Base-by-base conservation (phyloP, 2,797 vertebrate genomes). In the Moxostoma hubbsi region DNA sequence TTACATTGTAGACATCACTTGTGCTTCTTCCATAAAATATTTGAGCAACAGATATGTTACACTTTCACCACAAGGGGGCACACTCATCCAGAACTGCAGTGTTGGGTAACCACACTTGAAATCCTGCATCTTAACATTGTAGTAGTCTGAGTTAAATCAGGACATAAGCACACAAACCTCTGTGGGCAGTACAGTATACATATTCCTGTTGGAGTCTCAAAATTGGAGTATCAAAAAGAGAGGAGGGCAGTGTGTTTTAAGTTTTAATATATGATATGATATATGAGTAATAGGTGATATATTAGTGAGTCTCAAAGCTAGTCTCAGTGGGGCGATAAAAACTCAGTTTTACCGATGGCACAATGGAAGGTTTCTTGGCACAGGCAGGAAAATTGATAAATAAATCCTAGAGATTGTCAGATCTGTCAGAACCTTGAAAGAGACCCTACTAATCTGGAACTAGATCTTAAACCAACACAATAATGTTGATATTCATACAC, bases 21-120 rank as follows among this genome's bases (percentile, higher is more conserved):
- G 47, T n/a, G 1, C 15, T 50, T 9, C 36, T 36, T 36, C 3
- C 36, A 36, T 36, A 36, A 36, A 36, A 36, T 36, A 36, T 36
- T 36, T 36, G 36, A 36, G 36, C 36, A 36, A 36, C 36, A 36
- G 36, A 36, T 36, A 36, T 36, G 53, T 46, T 49, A 62, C 9
- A 4, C 9, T 49, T 9, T 16, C 13, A 24, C 79, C 84, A 85
- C 84, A 73, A 12, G 81, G 59, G 61, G 81, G 51, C 64, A 76
- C 62, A 76, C 46, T 69, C 24, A 70, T 16, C 51, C 54, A 50
- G 58, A 54, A 9, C 46, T 78, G 9, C 0, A 4, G 55, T 58
- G 11, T n/a, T 8, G 8, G 13, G 4, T 11, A 70, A 45, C 36
- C 7, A 5, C 36, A 36, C 36, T 36, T 36, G 3, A 36, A 36